phyloP scores from a whole-genome alignment of 2,888 invertebrate species.

The Ormia ochracea region DNA sequence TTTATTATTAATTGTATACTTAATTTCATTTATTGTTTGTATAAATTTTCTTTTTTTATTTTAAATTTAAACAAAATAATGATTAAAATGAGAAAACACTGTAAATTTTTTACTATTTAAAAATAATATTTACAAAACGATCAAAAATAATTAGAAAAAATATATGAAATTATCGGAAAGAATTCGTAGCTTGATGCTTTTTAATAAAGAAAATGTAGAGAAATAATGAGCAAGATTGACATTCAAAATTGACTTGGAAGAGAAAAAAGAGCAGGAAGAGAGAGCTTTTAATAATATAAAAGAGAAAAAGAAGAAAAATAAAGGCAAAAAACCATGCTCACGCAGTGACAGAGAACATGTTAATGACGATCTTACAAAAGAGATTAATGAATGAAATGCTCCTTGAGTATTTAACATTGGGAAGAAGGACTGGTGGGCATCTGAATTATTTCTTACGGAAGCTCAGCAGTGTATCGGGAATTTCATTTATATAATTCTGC shows the following conservation, averaged over 20 bases:
- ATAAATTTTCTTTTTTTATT: constrained; percentile 35
- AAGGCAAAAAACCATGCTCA: neutral
- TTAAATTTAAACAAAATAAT: constrained; percentile 43
- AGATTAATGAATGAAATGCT: constrained; percentile 45
- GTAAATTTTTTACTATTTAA: constrained; percentile 70
- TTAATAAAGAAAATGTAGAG: constrained; percentile 9
- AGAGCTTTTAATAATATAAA: constrained; percentile 38
- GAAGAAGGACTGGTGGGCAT: neutral
- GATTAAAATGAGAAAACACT: constrained; percentile 45
- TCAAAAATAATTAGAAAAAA: constrained; percentile 23
- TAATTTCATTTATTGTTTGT: constrained; percentile 36
- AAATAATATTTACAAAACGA: constrained; percentile 72
- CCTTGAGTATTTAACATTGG: constrained; percentile 52
- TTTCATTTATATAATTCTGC: constrained; percentile 77
- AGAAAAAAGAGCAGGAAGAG: constrained; percentile 12
- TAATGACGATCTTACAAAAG: neutral
- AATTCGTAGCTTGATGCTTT: constrained; percentile 3
- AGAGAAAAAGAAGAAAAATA: neutral
- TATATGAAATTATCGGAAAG: constrained; percentile 4
- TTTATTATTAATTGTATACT: constrained; percentile 1
- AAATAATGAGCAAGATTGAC: constrained; percentile 6
- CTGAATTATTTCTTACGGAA: constrained; percentile 73
- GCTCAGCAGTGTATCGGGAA: constrained; percentile 76
- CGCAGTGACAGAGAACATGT: neutral
- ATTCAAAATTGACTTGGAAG: constrained; percentile 59